These are phyloP conservation scores for Eumerus sabulonum DNA, from an alignment of 2,888 invertebrate species.

Conservation along the genomic window DNA sequence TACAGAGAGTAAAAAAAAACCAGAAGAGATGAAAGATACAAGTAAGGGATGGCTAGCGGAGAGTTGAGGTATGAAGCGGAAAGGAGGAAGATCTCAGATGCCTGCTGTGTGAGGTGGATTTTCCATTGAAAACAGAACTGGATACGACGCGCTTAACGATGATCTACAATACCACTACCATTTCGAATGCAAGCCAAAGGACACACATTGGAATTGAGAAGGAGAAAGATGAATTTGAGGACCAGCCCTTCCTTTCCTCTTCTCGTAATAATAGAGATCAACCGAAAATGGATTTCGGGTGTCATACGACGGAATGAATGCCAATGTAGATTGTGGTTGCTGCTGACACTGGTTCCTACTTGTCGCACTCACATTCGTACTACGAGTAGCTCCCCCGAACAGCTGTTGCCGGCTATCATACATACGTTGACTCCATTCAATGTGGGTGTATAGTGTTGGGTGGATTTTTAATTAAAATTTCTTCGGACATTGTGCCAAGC, in stretches of 20 bases:
- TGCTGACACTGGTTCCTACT: constrained; percentile 1
- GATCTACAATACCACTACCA: constrained; percentile 13
- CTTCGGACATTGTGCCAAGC: constrained; percentile 4
- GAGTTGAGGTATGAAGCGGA: too few relatives aligned
- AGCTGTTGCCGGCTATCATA: constrained; percentile 19
- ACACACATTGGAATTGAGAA: constrained; percentile 43
- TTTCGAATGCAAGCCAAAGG: constrained; percentile 6
- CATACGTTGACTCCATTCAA: neutral
- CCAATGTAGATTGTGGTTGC: constrained; percentile 21
- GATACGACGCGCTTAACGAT: constrained; percentile 19
- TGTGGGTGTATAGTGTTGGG: constrained; percentile 2
- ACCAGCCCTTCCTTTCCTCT: constrained; percentile 18
- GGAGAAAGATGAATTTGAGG: constrained; percentile 48
- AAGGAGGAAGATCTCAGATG: constrained; percentile 16
- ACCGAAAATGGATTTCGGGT: constrained; percentile 55
- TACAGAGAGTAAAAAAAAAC: neutral
- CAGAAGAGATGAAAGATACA: too few relatives aligned
- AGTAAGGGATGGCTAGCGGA: too few relatives aligned
- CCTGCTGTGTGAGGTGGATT: constrained; percentile 58
- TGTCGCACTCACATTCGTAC: too few relatives aligned
- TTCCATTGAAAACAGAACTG: constrained; percentile 36
- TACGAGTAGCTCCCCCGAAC: constrained; percentile 22
- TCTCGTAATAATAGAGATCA: constrained; percentile 51
- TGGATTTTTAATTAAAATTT: constrained; percentile 60
- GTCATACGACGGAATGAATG: constrained; percentile 16